Base-by-base conservation (phyloP, 2,888 invertebrate species). In the Scaptomyza cyrtandrae region DNA sequence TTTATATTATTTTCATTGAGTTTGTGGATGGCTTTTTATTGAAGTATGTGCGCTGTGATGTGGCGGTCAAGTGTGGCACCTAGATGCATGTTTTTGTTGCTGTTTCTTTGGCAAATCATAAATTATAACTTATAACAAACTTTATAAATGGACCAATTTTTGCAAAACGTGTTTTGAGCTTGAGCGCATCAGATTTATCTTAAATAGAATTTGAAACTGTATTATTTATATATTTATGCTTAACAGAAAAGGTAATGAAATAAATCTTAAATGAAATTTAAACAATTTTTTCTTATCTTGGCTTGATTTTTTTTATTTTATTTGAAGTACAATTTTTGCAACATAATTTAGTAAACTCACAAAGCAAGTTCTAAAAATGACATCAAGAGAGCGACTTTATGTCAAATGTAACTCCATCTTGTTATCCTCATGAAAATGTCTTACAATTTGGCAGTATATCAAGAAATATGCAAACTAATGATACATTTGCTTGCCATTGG, bases 401-500 rank as follows among this genome's bases (percentile, higher is more conserved):
- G n/a, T n/a, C n/a, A n/a, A 14, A 44, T 35, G 19, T 24, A 19
- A 52, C 2, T 33, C n/a, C n/a, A 10, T 19, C 14, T 19, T 44
- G 29, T 44, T 14, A 49, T 39, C 14, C 33, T 50, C 14, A 44
- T 43, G 69, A 19, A 13, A 31, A 19, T 39, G 37, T 6, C 16
- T 44, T 39, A 31, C 39, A 53, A 31, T 33, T 52, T 50, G 16
- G 0, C 24, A 45, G 14, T 37, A 24, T 13, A 41, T 24, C 35
- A 48, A 35, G 13, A 39, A 39, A 48, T 33, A 48, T 44, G 7
- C 11, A 55, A 59, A 65, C 41, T 72, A 54, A 76, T 45, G 56
- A 56, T 43, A 29, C 66, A 56, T 29, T 67, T 50, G 13, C 35
- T 35, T 59, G 48, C 77, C 48, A 13, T 29, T 56, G 64, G 46